Conservation (phyloP, 2,888 invertebrate species). For the Cylindroiulus punctatus region DNA sequence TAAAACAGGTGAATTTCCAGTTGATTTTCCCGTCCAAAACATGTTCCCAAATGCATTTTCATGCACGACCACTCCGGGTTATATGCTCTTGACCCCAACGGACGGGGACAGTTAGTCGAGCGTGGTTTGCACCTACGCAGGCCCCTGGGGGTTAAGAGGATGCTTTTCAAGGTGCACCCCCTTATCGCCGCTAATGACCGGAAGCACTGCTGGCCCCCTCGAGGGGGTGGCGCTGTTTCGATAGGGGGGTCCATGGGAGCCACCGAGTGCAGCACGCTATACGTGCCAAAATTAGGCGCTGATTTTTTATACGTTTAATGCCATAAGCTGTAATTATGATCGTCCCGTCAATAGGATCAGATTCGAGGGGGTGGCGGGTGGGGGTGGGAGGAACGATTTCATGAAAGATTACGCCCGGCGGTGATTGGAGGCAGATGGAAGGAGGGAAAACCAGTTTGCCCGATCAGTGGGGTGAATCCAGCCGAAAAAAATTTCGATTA, state of each 20-base stretch:
- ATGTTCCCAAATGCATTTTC: background rate
- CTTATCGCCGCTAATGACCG: slow-evolving; percentile 10
- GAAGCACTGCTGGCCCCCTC: slow-evolving; percentile 19
- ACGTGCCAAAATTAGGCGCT: slow-evolving; percentile 39
- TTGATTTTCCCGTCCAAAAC: too few relatives aligned
- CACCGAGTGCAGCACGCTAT: background rate
- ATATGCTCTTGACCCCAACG: slow-evolving; percentile 4
- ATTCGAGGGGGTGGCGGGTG: background rate
- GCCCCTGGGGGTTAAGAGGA: background rate
- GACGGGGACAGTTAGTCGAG: slow-evolving; percentile 36
- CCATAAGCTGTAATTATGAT: slow-evolving; percentile 13
- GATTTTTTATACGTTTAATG: background rate
- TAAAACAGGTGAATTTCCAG: too few relatives aligned
- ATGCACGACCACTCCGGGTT: background rate
- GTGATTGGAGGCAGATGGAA: slow-evolving; percentile 1
- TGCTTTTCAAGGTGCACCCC: slow-evolving; percentile 35
- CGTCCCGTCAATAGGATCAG: slow-evolving; percentile 24
- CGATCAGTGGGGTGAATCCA: background rate
- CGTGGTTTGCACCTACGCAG: slow-evolving; percentile 20
- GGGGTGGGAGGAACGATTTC: slow-evolving; percentile 29
- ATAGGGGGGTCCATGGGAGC: slow-evolving; percentile 35
- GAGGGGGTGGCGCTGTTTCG: background rate
- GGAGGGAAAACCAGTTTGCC: background rate
- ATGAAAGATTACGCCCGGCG: slow-evolving; percentile 33
- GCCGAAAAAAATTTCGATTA: background rate